Evolutionary conservation across 2,797 vertebrate species (phyloP).

Genomic region (Leptodactylus fallax): DNA sequence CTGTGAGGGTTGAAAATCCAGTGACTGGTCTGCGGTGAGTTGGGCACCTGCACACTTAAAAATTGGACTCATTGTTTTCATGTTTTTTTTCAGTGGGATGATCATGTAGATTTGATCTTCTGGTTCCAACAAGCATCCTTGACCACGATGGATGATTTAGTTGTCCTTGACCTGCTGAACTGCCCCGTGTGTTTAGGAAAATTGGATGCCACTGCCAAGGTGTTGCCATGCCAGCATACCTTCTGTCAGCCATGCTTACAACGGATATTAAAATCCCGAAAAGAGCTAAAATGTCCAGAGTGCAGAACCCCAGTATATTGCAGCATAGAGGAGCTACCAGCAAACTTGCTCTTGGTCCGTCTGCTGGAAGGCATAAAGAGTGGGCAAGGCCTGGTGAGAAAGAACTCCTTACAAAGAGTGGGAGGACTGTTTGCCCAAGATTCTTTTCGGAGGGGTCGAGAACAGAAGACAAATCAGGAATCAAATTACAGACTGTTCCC

Average conservation of each 20-base stretch:
- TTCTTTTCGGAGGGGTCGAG: conserved; percentile 69
- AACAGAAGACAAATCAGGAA: conserved; percentile 73
- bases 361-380: conserved; percentile 82
- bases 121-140: conserved; percentile 52
- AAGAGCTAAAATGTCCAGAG: conserved; percentile 88
- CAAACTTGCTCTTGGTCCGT: conserved; percentile 85
- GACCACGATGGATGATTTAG: conserved; percentile 84
- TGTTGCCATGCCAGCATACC: conserved; percentile 94
- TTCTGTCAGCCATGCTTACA: conserved; percentile 91
- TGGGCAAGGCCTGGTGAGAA: conserved; percentile 66
- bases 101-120: conserved; percentile 65
- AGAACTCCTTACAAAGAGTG: conserved; percentile 72
- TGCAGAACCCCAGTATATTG: conserved; percentile 81
- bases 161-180: conserved; percentile 83
- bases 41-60: not conserved
- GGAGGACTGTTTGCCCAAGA: conserved; percentile 72
- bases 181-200: conserved; percentile 90
- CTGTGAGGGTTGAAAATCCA: not conserved
- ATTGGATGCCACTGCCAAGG: conserved; percentile 87
- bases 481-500: conserved; percentile 74
- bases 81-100: conserved; percentile 18
- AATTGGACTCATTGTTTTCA: not conserved
- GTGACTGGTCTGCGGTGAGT: not conserved
- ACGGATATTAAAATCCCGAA: conserved; percentile 78
- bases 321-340: conserved; percentile 86